These are phyloP conservation scores for Nymphalis polychloros DNA, from an alignment of 2,888 invertebrate species.

Conservation along the genomic window DNA sequence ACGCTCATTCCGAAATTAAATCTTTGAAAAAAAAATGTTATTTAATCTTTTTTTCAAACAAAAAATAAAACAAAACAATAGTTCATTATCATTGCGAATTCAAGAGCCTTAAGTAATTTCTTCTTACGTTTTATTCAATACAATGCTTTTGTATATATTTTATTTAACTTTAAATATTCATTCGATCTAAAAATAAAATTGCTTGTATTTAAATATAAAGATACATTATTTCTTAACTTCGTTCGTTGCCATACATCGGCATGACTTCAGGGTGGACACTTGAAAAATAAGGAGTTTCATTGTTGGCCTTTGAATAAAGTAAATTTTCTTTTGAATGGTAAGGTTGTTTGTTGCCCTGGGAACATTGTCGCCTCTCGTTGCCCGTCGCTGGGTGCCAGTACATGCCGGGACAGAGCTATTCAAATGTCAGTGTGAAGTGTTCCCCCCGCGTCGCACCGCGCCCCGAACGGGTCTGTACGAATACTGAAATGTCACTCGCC, in stretches of 20 bases:
- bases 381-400: constrained; percentile 76
- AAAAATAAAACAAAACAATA: background rate
- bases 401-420: constrained; percentile 79
- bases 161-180: background rate
- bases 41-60: background rate
- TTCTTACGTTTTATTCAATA: constrained; percentile 6
- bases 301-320: constrained; percentile 62
- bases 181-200: constrained; percentile 2
- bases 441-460: constrained; percentile 48
- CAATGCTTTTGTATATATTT: background rate
- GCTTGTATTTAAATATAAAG: constrained; percentile 12
- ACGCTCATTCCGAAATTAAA: constrained; percentile 31
- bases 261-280: constrained; percentile 44
- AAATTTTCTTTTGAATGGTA: constrained; percentile 77
- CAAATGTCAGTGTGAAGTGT: constrained; percentile 77
- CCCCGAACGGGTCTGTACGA: constrained; percentile 46
- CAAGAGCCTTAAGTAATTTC: background rate
- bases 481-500: constrained; percentile 79
- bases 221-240: constrained; percentile 16
- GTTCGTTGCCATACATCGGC: constrained; percentile 33
- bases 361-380: constrained; percentile 79
- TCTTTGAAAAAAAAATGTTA: constrained; percentile 16
- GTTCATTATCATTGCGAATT: background rate
- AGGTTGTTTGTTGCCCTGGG: constrained; percentile 71
- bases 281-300: constrained; percentile 61